Base-by-base conservation (phyloP, 2,888 invertebrate genomes). In the Sesamia inferens region DNA sequence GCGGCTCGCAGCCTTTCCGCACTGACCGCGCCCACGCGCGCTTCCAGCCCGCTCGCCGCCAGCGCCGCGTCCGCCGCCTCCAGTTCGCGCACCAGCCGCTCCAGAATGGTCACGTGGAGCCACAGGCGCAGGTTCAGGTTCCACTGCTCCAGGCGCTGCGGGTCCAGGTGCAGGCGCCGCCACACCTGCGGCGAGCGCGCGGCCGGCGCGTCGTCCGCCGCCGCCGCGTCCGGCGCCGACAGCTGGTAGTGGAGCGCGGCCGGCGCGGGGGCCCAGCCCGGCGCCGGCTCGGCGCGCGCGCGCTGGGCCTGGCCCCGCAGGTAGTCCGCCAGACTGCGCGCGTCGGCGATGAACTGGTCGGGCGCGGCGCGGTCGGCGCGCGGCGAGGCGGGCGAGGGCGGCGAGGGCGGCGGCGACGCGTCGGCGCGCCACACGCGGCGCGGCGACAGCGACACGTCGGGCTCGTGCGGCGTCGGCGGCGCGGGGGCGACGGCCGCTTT, bases 41-140 rank as follows among this genome's bases (percentile, higher is more conserved):
- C 81, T 59, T 82, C 80, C 87, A 91, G 89, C 19, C 76, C 84
- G 51, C 78, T 74, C 31, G 97, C 97, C 72, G 97, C 96, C 81
- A 99, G 96, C 14, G 97, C 96, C 62, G 96, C 97, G 92, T 98
- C 98, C 55, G 98, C 97, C 68, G 94, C 95, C 78, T 97, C 97
- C 87, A 99, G 97, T 96, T 98, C 98, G 65, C 95, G 95, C 44
- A 97, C 97, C 69, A 99, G 94, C 47, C 98, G 97, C 89, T 97
- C 97, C 76, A 99, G 94, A 82, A 99, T 97, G 6, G 99, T 99
- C 86, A 97, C 97, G 76, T 98, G 98, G 82, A 99, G 97, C 99
- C 99, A 99, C 98, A 70, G 76, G 48, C 81, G 71, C 69, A 72
- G 71, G 80, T 79, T 81, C 47, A 81, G 97, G 84, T 98, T 97